A percentile compares a stretch with the other conserved stretches of the same genome.
These are phyloP conservation scores for Lampris megalopsis DNA, from an alignment of 2,113 vertebrate genomes.

Conservation along the genomic window DNA sequence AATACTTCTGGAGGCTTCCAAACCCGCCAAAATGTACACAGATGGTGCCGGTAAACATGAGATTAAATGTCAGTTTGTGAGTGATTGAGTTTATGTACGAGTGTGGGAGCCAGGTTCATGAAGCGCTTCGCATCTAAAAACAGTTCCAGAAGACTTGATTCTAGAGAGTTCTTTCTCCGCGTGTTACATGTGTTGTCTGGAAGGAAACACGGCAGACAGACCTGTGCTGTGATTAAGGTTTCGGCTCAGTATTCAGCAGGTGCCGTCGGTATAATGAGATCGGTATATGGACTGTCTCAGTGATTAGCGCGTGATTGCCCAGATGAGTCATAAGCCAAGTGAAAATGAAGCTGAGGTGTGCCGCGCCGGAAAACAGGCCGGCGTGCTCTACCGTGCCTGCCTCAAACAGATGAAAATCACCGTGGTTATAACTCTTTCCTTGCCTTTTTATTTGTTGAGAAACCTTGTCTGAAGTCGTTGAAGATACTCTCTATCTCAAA, in stretches of 20 bases:
- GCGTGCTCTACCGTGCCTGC: too few species aligned
- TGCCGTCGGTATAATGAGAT: conserved; percentile 43
- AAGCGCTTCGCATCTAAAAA: too few species aligned
- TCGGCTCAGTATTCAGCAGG: conserved; percentile 39
- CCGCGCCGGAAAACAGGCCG: too few species aligned
- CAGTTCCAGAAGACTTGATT: conserved; percentile 38
- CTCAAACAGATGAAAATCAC: too few species aligned
- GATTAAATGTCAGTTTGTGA: too few species aligned
- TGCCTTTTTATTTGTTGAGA: neutral
- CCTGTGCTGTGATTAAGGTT: conserved; percentile 28
- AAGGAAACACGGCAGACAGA: conserved; percentile 33
- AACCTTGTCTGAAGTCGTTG: too few species aligned
- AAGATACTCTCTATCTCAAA: too few species aligned
- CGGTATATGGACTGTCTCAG: conserved; percentile 43
- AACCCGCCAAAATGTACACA: too few species aligned
- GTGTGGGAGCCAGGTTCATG: too few species aligned
- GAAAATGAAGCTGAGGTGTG: conserved; percentile 50
- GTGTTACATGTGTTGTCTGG: conserved; percentile 20
- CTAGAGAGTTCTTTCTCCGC: conserved; percentile 3
- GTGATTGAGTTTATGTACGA: too few species aligned
- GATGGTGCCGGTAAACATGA: too few species aligned
- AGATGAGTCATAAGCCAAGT: conserved; percentile 53
- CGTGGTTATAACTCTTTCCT: neutral
- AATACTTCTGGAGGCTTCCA: too few species aligned
- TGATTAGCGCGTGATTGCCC: conserved; percentile 59